These are phyloP conservation scores for Calephelis perditalis DNA, from an alignment of 2,888 invertebrate species.

Conservation along the genomic window DNA sequence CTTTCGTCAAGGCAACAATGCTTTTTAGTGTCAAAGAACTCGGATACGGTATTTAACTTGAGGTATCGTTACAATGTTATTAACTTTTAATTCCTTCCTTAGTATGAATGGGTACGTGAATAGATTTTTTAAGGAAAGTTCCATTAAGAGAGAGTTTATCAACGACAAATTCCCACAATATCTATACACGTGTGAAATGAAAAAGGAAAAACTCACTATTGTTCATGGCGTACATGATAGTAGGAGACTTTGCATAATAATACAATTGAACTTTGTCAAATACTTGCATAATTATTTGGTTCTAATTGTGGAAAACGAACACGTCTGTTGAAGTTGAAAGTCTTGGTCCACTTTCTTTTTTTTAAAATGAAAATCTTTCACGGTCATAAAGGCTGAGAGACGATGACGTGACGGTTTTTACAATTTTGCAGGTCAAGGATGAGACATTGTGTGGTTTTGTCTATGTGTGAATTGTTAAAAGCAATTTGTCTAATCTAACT, in stretches of 20 bases:
- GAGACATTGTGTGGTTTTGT: not conserved
- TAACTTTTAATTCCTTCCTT: too few relatives aligned
- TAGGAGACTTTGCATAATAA: slow-evolving; percentile 21
- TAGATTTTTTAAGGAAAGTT: slow-evolving; percentile 13
- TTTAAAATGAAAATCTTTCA: slow-evolving; percentile 22
- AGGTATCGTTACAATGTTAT: too few relatives aligned
- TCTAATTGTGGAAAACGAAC: slow-evolving; percentile 23
- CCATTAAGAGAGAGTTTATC: slow-evolving; percentile 11
- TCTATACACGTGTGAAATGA: slow-evolving; percentile 23
- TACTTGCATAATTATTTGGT: slow-evolving; percentile 24
- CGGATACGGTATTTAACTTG: too few relatives aligned
- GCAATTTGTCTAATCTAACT: not conserved
- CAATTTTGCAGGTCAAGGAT: slow-evolving; percentile 13
- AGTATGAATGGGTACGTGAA: not conserved
- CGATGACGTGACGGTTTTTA: slow-evolving; percentile 5
- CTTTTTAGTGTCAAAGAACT: too few relatives aligned
- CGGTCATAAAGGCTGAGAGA: not conserved
- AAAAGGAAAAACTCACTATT: slow-evolving; percentile 28
- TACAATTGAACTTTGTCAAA: slow-evolving; percentile 25
- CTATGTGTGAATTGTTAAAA: slow-evolving; percentile 1
- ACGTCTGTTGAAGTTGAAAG: slow-evolving; percentile 22
- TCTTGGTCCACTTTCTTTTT: slow-evolving; percentile 35
- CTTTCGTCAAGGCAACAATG: too few relatives aligned
- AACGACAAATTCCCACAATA: slow-evolving; percentile 12
- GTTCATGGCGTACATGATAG: slow-evolving; percentile 13